These are phyloP conservation scores for Brachyhypopomus occidentalis DNA, from an alignment of 2,113 vertebrate species.

Conservation along the genomic window DNA sequence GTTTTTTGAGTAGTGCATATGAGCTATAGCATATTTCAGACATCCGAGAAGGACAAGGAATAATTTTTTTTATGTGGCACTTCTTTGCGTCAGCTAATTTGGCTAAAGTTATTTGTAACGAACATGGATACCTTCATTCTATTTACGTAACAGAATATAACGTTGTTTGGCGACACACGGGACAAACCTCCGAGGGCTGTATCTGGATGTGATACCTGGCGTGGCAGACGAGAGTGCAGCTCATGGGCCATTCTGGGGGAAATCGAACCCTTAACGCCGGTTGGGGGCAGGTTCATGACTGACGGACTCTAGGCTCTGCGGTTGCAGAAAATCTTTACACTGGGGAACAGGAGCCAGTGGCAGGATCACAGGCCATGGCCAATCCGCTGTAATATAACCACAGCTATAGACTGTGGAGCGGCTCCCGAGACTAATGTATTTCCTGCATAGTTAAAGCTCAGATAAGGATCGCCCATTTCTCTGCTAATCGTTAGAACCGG, in stretches of 20 bases:
- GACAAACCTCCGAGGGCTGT: slow-evolving; percentile 37
- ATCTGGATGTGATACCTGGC: slow-evolving; percentile 24
- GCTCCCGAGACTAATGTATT: slow-evolving; percentile 47
- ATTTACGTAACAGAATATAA: slow-evolving; percentile 43
- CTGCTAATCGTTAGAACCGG: slow-evolving; percentile 42
- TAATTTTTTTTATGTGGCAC: no score
- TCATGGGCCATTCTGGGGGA: slow-evolving; percentile 29
- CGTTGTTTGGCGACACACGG: slow-evolving; percentile 33
- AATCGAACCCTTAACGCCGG: slow-evolving; percentile 56
- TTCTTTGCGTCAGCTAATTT: no score
- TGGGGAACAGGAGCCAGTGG: slow-evolving; percentile 54
- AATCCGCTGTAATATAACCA: slow-evolving; percentile 57
- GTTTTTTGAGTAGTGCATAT: no score
- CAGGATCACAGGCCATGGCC: slow-evolving; percentile 54
- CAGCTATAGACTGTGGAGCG: slow-evolving; percentile 46
- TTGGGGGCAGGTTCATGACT: slow-evolving; percentile 57
- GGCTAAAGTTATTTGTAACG: no score
- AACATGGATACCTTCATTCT: slow-evolving; percentile 9
- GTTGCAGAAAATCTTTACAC: slow-evolving; percentile 58
- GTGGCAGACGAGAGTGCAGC: slow-evolving; percentile 30
- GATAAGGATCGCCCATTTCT: slow-evolving; percentile 42
- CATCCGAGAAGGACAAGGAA: no score
- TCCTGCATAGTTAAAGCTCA: slow-evolving; percentile 41
- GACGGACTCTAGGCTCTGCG: slow-evolving; percentile 53
- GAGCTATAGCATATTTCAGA: no score